Evolutionary conservation across 1,140 invertebrate genomes (phyloP).

Genomic region (Heliothis subflexa): DNA sequence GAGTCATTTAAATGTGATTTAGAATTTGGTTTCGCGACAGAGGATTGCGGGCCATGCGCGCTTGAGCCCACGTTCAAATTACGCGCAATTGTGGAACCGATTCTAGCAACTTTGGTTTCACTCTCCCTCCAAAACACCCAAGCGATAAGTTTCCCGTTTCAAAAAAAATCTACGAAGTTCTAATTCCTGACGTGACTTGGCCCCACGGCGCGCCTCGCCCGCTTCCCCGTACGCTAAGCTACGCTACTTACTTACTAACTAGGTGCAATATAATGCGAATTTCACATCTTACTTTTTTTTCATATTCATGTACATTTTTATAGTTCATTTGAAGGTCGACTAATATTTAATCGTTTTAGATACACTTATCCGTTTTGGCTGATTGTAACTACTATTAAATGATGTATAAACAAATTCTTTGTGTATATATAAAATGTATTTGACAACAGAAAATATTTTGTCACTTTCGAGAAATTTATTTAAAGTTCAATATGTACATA

Average conservation of each 20-base stretch:
- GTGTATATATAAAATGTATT: constrained; percentile 7
- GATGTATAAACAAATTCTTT: background rate
- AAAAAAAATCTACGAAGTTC: background rate
- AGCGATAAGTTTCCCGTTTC: background rate
- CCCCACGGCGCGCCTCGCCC: constrained; percentile 57
- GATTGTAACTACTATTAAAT: constrained; percentile 23
- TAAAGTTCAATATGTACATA: background rate
- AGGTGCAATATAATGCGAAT: constrained; percentile 79
- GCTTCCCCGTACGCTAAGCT: constrained; percentile 62
- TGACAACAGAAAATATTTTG: constrained; percentile 18
- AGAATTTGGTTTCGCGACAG: constrained; percentile 80
- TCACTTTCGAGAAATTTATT: constrained; percentile 1
- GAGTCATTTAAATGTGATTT: constrained; percentile 81
- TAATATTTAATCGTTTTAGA: constrained; percentile 45
- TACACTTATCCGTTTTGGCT: constrained; percentile 38
- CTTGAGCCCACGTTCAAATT: background rate
- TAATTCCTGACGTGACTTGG: background rate
- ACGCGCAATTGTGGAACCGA: background rate
- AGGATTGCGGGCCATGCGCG: constrained; percentile 62
- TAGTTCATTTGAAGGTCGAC: constrained; percentile 54
- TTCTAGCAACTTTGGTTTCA: background rate
- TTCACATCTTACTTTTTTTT: constrained; percentile 57
- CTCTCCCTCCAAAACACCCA: background rate
- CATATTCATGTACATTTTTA: constrained; percentile 53
- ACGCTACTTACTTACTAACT: constrained; percentile 76